Conservation (phyloP, 92 coral and sea anemone species). For the Desmophyllum pertusum region DNA sequence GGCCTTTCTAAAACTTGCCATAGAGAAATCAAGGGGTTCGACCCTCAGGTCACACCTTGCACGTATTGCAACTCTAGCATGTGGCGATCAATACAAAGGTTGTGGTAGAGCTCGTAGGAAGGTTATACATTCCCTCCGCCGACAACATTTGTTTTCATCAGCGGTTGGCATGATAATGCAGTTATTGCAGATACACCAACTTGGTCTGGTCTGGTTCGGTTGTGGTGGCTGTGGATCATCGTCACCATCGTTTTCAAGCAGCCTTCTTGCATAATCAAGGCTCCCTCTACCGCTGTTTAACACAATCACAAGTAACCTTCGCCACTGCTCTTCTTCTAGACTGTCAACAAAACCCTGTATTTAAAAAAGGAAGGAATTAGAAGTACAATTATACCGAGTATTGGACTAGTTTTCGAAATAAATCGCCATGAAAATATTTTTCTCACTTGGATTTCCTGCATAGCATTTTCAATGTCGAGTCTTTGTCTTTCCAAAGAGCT, state of each 20-base stretch:
- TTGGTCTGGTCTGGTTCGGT: background rate
- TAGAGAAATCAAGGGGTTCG: constrained; percentile 38
- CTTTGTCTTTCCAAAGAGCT: constrained; percentile 3
- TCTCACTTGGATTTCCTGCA: background rate
- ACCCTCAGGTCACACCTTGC: constrained; percentile 35
- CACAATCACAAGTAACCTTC: constrained; percentile 8
- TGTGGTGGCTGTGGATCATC: constrained; percentile 26
- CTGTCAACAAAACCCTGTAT: constrained; percentile 18
- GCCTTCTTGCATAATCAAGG: constrained; percentile 22
- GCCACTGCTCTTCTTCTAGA: constrained; percentile 4
- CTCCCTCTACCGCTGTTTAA: constrained; percentile 25
- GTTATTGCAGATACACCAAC: constrained; percentile 6
- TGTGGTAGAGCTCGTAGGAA: constrained; percentile 32
- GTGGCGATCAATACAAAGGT: constrained; percentile 34
- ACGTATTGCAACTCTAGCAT: constrained; percentile 37
- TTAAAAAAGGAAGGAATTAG: background rate
- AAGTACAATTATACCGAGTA: background rate
- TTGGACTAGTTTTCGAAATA: too few relatives aligned
- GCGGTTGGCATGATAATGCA: constrained; percentile 18
- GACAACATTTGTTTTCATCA: constrained; percentile 31
- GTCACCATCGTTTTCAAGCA: constrained; percentile 5
- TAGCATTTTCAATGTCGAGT: background rate
- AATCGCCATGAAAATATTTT: constrained; percentile 2
- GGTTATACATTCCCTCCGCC: constrained; percentile 20
- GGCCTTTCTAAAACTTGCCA: constrained; percentile 36